Base-by-base conservation (phyloP, 2,888 invertebrate species). In the Macrophya annulata region DNA sequence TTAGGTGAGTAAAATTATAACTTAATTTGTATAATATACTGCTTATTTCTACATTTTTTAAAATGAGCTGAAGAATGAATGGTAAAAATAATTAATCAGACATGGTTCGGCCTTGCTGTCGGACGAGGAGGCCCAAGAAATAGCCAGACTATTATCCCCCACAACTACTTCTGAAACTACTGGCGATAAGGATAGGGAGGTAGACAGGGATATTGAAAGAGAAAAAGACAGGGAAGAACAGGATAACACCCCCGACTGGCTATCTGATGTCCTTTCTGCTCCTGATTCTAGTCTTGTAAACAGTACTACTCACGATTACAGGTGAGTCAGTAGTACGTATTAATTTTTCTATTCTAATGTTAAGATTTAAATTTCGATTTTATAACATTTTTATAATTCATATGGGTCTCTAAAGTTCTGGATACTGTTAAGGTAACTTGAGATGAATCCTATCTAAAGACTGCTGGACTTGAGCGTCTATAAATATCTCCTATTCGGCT, bases 101-200 rank as follows among this genome's bases (percentile, higher is more conserved):
- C 96, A 97, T 95, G 97, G 97, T 84, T 90, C 92, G 94, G 96
- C 96, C 92, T 94, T 97, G 91, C 95, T 97, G 91, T 97, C 97
- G 86, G 98, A 98, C 93, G 98, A 98, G 94, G 98, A 98, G 94
- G 98, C 98, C 89, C 97, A 97, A 93, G 98, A 98, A 95, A 97
- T 98, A 89, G 97, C 97, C 89, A 96, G 97, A 92, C 95, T 98
- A 92, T 93, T 98, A 90, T 96, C 96, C 88, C 96, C 96, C 15
- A 91, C 90, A 86, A 86, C 87, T 83, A 86, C 85, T 87, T 89
- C 87, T 85, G 86, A 86, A 55, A 83, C 87, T 51, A 90, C 90
- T 51, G 87, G 86, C 37, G 88, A 89, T 84, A 87, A 88, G 84
- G 91, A 90, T 65, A 91, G 90, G 87, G 94, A 94, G 89, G 95